Evolutionary conservation across 53 echinoderm and acorn worm species (phyloP).

Genomic region (Antedon mediterranea): DNA sequence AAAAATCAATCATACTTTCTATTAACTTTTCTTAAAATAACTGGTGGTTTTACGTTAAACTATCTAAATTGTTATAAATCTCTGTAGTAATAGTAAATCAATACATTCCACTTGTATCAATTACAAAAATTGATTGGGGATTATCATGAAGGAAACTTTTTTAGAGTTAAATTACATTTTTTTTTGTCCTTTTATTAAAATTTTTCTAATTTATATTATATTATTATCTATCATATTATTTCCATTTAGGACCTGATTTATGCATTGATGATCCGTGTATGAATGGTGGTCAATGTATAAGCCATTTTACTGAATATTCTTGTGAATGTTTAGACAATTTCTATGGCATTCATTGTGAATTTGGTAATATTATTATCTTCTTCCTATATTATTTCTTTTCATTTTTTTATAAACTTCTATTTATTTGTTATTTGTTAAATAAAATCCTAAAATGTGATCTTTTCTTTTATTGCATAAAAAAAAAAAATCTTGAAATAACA

Average conservation of each 20-base stretch:
- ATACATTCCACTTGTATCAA: no score
- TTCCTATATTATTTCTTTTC: neutral
- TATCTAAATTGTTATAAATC: no score
- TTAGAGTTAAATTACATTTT: neutral
- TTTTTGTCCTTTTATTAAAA: neutral
- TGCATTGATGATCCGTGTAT: neutral
- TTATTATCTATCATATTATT: neutral
- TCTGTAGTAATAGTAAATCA: no score
- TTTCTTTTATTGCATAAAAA: no score
- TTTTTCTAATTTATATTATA: neutral
- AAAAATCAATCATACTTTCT: no score
- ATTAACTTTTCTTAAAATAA: no score
- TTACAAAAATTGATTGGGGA: no score
- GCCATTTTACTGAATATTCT: constrained; percentile 31
- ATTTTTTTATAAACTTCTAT: neutral
- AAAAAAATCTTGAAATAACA: no score
- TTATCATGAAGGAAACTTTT: no score
- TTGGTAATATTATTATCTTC: neutral
- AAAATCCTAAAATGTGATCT: no score
- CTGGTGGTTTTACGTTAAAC: no score
- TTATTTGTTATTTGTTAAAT: neutral
- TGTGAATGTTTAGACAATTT: constrained; percentile 37
- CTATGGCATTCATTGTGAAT: constrained; percentile 46
- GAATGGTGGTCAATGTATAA: constrained; percentile 22
- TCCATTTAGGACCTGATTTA: constrained; percentile 11